Conservation (phyloP, 2,797 vertebrate genomes). For the Hybognathus amarus region DNA sequence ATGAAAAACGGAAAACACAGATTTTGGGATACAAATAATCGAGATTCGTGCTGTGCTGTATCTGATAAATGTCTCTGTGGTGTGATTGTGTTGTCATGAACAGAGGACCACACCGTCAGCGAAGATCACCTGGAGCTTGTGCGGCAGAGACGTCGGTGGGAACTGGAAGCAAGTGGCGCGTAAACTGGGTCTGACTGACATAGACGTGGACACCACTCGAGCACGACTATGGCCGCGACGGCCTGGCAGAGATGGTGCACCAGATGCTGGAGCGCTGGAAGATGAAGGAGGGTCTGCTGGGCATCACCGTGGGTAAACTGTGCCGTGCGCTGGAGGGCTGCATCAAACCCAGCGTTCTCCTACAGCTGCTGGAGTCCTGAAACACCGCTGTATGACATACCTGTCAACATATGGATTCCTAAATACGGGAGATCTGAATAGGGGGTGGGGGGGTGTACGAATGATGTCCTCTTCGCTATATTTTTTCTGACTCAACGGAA, state of each 20-base stretch:
- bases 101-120: conserved; percentile 70
- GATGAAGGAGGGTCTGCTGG: conserved; percentile 88
- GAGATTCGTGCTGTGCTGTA: neutral
- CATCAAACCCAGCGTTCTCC: conserved; percentile 80
- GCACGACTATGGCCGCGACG: conserved; percentile 86
- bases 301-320: conserved; percentile 88
- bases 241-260: conserved; percentile 91
- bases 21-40: neutral
- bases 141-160: conserved; percentile 82
- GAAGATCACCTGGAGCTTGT: conserved; percentile 86
- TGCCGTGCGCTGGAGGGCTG: conserved; percentile 79
- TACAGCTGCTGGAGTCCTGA: conserved; percentile 67
- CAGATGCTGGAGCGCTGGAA: conserved; percentile 91
- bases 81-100: neutral
- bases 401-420: no score
- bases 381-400: neutral
- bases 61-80: neutral
- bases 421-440: no score
- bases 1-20: neutral
- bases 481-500: no score
- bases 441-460: no score
- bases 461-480: no score
- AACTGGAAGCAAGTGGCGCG: conserved; percentile 90
- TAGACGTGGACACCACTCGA: conserved; percentile 92
- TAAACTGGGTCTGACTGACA: conserved; percentile 79